A percentile compares a stretch with the other conserved stretches of the same genome.
Conservation (phyloP, 2,888 invertebrate species). For the Ligdia adustata region DNA sequence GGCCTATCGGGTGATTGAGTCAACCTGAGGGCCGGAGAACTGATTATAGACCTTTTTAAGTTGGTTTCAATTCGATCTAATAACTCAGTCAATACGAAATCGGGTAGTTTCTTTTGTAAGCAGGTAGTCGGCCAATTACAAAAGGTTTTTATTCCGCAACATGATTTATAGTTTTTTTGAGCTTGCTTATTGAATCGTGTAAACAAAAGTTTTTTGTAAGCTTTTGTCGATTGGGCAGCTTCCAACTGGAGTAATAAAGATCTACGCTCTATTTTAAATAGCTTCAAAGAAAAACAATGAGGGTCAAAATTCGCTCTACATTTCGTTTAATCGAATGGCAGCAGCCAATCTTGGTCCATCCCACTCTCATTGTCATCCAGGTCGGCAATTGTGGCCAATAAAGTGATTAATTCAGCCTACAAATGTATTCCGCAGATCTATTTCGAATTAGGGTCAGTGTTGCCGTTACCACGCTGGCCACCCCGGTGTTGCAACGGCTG, state of each 20-base stretch:
- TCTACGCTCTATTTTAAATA: conserved; percentile 26
- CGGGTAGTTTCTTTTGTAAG: conserved; percentile 14
- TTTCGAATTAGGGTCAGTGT: conserved; percentile 72
- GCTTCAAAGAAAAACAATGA: conserved; percentile 38
- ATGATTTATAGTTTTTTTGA: conserved; percentile 6
- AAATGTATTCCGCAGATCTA: conserved; percentile 70
- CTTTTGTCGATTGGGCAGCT: conserved; percentile 16
- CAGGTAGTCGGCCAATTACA: conserved; percentile 15
- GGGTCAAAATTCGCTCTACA: conserved; percentile 65
- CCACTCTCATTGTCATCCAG: conserved; percentile 58
- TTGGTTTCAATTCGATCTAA: conserved; percentile 2
- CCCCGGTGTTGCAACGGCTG: conserved; percentile 54
- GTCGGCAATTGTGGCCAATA: conserved; percentile 69
- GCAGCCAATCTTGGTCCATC: conserved; percentile 54
- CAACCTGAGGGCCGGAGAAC: conserved; percentile 11
- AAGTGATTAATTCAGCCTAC: conserved; percentile 76
- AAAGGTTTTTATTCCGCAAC: conserved; percentile 15
- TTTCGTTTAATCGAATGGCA: conserved; percentile 41
- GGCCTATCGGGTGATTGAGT: conserved; percentile 20
- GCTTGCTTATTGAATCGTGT: conserved; percentile 17
- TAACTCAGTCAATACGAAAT: conserved; percentile 12
- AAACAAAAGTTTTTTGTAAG: conserved; percentile 22
- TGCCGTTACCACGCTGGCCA: conserved; percentile 34
- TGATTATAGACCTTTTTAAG: conserved; percentile 17
- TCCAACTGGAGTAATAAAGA: conserved; percentile 33